Conservation (phyloP, 1,140 invertebrate species). For the Polypedilum vanderplanki region DNA sequence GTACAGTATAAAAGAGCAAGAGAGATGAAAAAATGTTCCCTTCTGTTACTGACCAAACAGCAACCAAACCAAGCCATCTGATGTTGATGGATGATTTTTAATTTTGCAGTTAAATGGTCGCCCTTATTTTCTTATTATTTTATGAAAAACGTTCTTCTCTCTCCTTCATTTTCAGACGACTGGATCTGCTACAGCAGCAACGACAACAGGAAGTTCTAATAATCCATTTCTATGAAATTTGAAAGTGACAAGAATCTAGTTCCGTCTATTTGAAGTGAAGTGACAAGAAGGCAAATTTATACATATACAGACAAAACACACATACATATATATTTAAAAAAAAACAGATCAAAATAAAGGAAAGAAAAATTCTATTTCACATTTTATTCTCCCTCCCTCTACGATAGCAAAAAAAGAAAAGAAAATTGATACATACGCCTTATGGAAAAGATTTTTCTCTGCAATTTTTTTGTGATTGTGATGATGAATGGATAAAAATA, state of each 20-base stretch:
- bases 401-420: no score
- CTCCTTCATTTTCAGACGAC: background rate
- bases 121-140: background rate
- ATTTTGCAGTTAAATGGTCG: background rate
- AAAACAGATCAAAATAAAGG: no score
- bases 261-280: background rate
- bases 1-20: background rate
- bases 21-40: background rate
- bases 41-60: background rate
- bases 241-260: slow-evolving; percentile 28
- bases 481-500: no score
- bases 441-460: no score
- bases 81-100: slow-evolving; percentile 10
- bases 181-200: background rate
- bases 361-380: no score
- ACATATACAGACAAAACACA: no score
- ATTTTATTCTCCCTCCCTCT: no score
- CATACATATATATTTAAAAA: no score
- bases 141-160: background rate
- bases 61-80: background rate
- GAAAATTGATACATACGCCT: no score
- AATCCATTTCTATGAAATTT: slow-evolving; percentile 25
- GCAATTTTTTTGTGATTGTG: no score
- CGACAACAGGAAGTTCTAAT: background rate
- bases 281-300: no score